Evolutionary conservation across 2,888 invertebrate species (phyloP).

Genomic region (Griposia aprilina): DNA sequence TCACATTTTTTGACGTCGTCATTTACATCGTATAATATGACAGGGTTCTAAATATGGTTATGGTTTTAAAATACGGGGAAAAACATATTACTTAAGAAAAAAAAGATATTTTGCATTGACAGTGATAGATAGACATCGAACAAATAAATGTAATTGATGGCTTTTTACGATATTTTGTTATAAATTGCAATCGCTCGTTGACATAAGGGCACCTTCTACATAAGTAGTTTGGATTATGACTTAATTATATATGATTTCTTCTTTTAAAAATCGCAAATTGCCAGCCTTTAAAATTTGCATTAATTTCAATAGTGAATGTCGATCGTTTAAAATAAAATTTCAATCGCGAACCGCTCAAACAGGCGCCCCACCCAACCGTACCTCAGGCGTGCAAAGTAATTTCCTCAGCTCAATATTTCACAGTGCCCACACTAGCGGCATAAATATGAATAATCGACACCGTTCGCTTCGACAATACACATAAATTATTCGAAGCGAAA

Average conservation of each 20-base stretch:
- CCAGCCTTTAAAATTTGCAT: neutral
- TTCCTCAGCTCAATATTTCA: conserved; percentile 79
- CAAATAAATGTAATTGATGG: conserved; percentile 12
- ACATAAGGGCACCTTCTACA: no score
- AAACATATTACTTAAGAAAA: neutral
- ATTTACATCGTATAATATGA: neutral
- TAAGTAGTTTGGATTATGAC: neutral
- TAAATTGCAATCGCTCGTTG: neutral
- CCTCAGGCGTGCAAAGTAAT: conserved; percentile 78
- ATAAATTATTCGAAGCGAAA: conserved; percentile 79
- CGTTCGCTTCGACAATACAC: conserved; percentile 78
- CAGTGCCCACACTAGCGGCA: conserved; percentile 77
- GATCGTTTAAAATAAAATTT: neutral
- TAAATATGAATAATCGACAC: conserved; percentile 84
- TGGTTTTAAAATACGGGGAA: neutral
- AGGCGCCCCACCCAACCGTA: conserved; percentile 48
- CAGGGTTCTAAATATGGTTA: neutral
- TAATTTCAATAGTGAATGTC: neutral
- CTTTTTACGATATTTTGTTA: neutral
- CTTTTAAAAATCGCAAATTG: neutral
- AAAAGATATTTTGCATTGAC: conserved; percentile 6
- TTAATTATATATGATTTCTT: neutral
- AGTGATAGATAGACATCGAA: conserved; percentile 1
- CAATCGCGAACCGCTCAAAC: neutral
- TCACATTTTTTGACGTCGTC: no score